Evolutionary conservation across 2,113 vertebrate species (phyloP), one percentile per base, ranked within the genome.

Genomic region (Pampusana beccarii): DNA sequence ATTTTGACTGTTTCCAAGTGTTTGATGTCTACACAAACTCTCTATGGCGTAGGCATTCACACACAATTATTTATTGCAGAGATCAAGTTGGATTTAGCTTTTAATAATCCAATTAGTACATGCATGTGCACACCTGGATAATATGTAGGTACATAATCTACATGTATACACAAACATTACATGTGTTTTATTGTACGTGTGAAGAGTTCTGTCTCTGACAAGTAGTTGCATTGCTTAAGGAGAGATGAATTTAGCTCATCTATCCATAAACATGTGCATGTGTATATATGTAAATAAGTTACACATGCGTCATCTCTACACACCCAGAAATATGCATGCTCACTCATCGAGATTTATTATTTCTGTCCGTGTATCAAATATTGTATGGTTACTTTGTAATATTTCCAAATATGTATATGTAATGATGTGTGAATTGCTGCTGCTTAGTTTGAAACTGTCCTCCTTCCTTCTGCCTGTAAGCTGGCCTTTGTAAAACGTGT

Each of bases 61-160:
- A 12, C 6, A 44, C 6, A 23, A 46, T 92, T 90, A 33, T 53
- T 73, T 42, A 51, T 20, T 93, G 80, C 36, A 70, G 62, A 85
- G 62, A 69, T 86, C 65, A 69, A 72, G 66, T 46, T 94, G 80
- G 58, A 81, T 89, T 92, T 95, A 84, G 77, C 53, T 92, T 84
- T 82, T 87, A 79, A 46, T 91, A 94, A 95, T 95, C 58, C 73
- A 71, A 17, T 84, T 78, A 78, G 36, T 61, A 8, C 62, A 23
- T 86, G 33, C 25, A 38, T 61, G 18, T 46, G 50, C 42, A 46
- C 36, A 44, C 44, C 36, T 51, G 2, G 58, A 9, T 40, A 70
- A 40, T 48, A 74, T 16, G 12, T 26, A 36, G n/a, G 20, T 80
- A 42, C 9, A 4, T 61, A 62, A 77, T 88, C 54, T 70, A 12